A percentile compares a stretch with the other conserved stretches of the same genome.
phyloP scores from a whole-genome alignment of 2,113 vertebrate genomes.

The Tricholaema leucomelas region DNA sequence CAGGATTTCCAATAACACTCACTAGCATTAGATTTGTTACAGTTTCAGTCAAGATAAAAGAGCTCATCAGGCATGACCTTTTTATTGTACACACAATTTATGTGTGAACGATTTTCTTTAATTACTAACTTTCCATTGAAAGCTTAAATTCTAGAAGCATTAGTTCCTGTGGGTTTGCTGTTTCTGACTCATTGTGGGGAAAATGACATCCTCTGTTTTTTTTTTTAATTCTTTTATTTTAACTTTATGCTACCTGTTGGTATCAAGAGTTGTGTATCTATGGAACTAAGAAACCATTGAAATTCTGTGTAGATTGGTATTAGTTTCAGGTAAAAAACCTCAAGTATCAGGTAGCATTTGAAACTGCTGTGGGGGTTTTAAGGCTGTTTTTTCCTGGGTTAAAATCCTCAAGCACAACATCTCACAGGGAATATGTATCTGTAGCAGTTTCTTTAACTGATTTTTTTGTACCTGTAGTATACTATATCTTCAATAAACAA shows the following conservation, averaged over 20 bases:
- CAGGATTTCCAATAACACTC: background rate
- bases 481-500: background rate
- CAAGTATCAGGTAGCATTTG: rapidly evolving
- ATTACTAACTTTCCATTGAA: background rate
- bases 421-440: background rate
- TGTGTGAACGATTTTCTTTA: background rate
- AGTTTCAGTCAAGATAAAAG: background rate
- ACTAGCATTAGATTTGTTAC: background rate
- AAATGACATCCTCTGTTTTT: background rate
- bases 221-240: background rate
- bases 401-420: background rate
- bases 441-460: background rate
- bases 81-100: background rate
- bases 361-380: background rate
- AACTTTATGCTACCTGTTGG: background rate
- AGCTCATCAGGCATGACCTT: background rate
- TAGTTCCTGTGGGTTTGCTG: background rate
- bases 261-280: background rate
- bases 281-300: background rate
- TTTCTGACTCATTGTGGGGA: background rate
- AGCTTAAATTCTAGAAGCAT: background rate
- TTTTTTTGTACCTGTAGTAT: background rate
- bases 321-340: background rate
- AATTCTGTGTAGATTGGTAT: background rate
- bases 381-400: background rate